Conservation (phyloP, 2,113 vertebrate genomes). For the Axis porcinus region DNA sequence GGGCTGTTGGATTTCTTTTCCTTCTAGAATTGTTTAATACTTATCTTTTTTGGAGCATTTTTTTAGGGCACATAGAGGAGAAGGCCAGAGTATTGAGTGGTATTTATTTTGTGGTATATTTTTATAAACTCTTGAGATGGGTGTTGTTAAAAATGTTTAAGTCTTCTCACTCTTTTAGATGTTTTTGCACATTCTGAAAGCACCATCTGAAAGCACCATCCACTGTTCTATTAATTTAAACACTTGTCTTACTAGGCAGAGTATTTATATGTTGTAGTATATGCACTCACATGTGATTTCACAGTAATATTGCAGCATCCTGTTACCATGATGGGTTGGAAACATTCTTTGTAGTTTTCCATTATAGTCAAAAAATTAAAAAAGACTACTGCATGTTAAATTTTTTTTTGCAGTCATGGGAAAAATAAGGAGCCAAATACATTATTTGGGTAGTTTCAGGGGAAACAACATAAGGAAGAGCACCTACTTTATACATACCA, state of each 20-base stretch:
- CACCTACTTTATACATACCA: neutral
- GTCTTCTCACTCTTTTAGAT: constrained; percentile 10
- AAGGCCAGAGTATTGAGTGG: neutral
- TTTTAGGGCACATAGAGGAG: neutral
- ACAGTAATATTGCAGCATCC: neutral
- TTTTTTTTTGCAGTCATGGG: neutral
- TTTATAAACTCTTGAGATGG: constrained; percentile 16
- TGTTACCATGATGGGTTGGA: neutral
- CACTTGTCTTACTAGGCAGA: neutral
- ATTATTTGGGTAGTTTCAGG: neutral
- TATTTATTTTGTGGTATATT: constrained; percentile 31
- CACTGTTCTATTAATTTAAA: constrained; percentile 16
- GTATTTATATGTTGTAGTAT: neutral
- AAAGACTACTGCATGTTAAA: neutral
- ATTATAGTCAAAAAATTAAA: neutral
- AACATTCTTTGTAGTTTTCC: neutral
- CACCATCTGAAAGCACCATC: neutral
- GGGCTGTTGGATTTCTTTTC: neutral
- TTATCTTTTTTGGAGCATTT: neutral
- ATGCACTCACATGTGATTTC: neutral
- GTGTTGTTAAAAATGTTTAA: constrained; percentile 16
- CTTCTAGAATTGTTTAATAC: neutral
- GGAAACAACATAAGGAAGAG: neutral
- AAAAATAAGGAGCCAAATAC: neutral
- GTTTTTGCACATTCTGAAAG: constrained; percentile 27